phyloP scores from a whole-genome alignment of 2,888 invertebrate genomes.

The Melitaea athalia region DNA sequence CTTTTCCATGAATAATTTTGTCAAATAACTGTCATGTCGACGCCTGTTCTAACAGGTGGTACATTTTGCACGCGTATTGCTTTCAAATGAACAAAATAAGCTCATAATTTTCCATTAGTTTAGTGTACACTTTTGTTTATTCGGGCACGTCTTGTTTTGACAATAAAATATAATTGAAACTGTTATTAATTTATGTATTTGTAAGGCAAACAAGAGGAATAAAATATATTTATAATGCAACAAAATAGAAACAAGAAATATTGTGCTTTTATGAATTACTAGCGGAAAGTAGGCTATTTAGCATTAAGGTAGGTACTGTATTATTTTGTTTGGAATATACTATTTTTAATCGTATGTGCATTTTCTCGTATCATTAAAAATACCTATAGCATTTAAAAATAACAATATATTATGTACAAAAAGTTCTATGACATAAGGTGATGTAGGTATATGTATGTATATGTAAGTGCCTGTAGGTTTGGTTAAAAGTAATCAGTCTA shows the following conservation, averaged over 20 bases:
- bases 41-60: slow-evolving; percentile 28
- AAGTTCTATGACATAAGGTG: no score
- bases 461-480: no score
- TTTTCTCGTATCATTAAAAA: no score
- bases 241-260: neutral
- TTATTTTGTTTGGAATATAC: no score
- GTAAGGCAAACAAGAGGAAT: neutral
- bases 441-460: no score
- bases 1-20: neutral
- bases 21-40: slow-evolving; percentile 3
- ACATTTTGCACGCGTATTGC: slow-evolving; percentile 25
- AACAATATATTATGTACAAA: no score
- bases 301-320: no score
- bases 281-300: no score
- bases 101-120: slow-evolving; percentile 30
- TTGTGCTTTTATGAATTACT: neutral
- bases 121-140: slow-evolving; percentile 10
- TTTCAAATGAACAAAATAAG: slow-evolving; percentile 28
- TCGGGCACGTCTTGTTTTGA: slow-evolving; percentile 8
- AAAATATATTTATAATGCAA: neutral
- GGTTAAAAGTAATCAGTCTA: no score
- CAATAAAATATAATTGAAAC: slow-evolving; percentile 22
- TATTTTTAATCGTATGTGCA: no score
- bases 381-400: no score
- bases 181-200: slow-evolving; percentile 1